A percentile compares a stretch with the other conserved stretches of the same genome.
These are phyloP conservation scores for Drosophila koepferae DNA, from an alignment of 2,888 invertebrate genomes.

Conservation along the genomic window DNA sequence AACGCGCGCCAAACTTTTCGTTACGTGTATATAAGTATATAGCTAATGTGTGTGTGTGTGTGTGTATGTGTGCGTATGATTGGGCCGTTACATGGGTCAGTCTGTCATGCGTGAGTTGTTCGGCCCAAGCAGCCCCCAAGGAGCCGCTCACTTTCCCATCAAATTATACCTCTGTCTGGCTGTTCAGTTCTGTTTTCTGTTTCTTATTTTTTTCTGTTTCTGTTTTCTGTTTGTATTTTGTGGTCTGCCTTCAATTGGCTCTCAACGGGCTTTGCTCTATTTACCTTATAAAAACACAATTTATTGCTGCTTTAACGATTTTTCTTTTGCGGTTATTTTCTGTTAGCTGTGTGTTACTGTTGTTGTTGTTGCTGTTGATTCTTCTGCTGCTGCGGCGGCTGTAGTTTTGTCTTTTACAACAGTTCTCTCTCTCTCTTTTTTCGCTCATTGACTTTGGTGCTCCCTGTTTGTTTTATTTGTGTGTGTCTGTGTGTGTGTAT, in stretches of 20 bases:
- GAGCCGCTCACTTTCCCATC: slow-evolving; percentile 6
- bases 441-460: slow-evolving; percentile 54
- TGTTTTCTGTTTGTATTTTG: slow-evolving; percentile 55
- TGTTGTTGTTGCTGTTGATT: slow-evolving; percentile 28
- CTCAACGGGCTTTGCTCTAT: slow-evolving; percentile 77
- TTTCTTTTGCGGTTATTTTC: slow-evolving; percentile 53
- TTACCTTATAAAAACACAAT: slow-evolving; percentile 80
- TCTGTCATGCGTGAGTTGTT: slow-evolving; percentile 56
- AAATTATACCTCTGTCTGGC: slow-evolving; percentile 25
- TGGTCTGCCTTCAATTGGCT: slow-evolving; percentile 73
- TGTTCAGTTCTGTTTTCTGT: slow-evolving; percentile 37
- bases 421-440: slow-evolving; percentile 42
- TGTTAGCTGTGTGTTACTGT: slow-evolving; percentile 29
- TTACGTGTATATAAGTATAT: not conserved
- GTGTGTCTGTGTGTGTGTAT: slow-evolving; percentile 21
- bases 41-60: not conserved
- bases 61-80: slow-evolving; percentile 22
- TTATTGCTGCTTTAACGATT: slow-evolving; percentile 76
- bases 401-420: slow-evolving; percentile 56
- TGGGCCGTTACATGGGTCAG: slow-evolving; percentile 45
- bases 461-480: slow-evolving; percentile 47
- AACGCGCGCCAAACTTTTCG: slow-evolving; percentile 67
- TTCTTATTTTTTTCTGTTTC: slow-evolving; percentile 31
- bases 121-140: slow-evolving; percentile 25
- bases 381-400: slow-evolving; percentile 18